Evolutionary conservation across 2,113 vertebrate genomes (phyloP), one percentile per base, ranked within the genome.

Genomic region (Oncorhynchus kisutch): DNA sequence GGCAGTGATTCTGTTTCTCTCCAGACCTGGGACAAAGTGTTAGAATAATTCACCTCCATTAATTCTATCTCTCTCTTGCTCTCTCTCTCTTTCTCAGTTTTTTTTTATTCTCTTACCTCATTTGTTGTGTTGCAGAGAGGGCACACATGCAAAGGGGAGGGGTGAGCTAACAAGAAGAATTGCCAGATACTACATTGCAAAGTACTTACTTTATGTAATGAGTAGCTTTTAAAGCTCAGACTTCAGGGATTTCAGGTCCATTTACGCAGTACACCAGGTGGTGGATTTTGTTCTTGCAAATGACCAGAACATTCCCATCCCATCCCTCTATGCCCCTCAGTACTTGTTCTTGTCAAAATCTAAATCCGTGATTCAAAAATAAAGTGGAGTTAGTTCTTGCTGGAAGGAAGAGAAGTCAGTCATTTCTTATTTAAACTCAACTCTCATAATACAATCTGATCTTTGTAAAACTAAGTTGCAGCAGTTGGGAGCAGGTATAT

Each of bases 391-490:
- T 82, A 70, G 80, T 79, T 11, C 39, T 86, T 86, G 75, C 77
- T 16, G 20, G 24, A 25, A 34, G 48, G 65, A 85, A 67, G 77
- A 83, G 67, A 64, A 83, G 51, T 54, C 14, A 54, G 51, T 89
- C 85, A 85, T 92, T 92, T 90, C 87, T 90, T 90, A 90, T 94
- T 92, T 88, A 87, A 88, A 92, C 89, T 88, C 90, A 85, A 81
- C 88, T 92, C 85, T 88, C 51, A 54, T 18, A 54, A 54, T 54
- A 90, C 91, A 92, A 92, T 92, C 91, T 90, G 81, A 91, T 92
- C 91, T 93, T 91, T 92, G 88, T 91, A 90, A 90, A 94, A 91
- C 87, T 91, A 82, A 91, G 89, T 94, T 91, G 88, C 91, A 92
- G 88, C 51, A 13, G 51, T 54, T 2, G 16, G 51, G 14, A 54